phyloP scores from a whole-genome alignment of 2,797 vertebrate genomes.

The Microhierax caerulescens region DNA sequence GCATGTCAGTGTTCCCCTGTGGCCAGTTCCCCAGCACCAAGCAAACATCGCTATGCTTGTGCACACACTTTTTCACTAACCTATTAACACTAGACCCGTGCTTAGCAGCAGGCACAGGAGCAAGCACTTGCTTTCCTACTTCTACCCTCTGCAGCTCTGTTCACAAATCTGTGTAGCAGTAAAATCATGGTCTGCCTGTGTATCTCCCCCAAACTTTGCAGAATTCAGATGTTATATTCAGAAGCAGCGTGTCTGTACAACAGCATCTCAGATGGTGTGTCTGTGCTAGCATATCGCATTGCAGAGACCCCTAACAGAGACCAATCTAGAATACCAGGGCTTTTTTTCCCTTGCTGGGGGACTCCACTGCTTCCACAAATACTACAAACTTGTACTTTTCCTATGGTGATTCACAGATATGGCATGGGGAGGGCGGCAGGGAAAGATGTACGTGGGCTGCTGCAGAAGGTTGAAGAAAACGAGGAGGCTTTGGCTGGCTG shows the following conservation, averaged over 20 bases:
- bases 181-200: not conserved
- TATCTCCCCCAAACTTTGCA: not conserved
- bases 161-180: not conserved
- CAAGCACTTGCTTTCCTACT: not conserved
- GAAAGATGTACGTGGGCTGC: not conserved
- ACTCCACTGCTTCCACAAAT: not conserved
- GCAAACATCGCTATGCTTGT: fast-evolving
- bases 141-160: not conserved
- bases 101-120: not conserved
- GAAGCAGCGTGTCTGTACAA: not conserved
- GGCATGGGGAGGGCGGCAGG: not conserved
- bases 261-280: not conserved
- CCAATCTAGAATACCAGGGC: not conserved
- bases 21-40: not conserved
- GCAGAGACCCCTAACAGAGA: not conserved
- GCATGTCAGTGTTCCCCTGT: not conserved
- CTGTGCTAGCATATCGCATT: fast-evolving
- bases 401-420: not conserved
- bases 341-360: fast-evolving
- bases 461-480: not conserved
- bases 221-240: not conserved
- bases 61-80: not conserved
- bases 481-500: not conserved
- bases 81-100: not conserved
- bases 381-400: not conserved